Conservation (phyloP, 1,140 invertebrate species). For the Cydia pomonella region DNA sequence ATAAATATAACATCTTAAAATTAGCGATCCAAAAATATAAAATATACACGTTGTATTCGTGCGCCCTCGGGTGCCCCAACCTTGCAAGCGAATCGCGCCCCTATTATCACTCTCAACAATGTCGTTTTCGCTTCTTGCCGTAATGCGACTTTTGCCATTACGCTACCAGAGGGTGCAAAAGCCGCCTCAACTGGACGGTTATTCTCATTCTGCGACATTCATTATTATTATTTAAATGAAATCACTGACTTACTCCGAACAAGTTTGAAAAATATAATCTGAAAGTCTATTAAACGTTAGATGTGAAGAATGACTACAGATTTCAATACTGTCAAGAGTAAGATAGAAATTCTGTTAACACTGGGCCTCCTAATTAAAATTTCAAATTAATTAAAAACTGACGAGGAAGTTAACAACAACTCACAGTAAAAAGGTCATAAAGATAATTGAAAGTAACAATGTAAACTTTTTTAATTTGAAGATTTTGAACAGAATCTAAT, state of each 20-base stretch:
- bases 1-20: constrained; percentile 81
- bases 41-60: constrained; percentile 77
- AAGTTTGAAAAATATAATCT: constrained; percentile 40
- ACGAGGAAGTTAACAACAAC: constrained; percentile 4
- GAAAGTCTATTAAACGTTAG: constrained; percentile 42
- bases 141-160: constrained; percentile 62
- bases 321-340: constrained; percentile 38
- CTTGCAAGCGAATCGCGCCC: constrained; percentile 57
- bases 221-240: constrained; percentile 50
- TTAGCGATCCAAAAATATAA: constrained; percentile 81
- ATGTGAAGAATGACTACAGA: constrained; percentile 17
- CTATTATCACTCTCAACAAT: constrained; percentile 44
- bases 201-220: constrained; percentile 72
- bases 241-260: constrained; percentile 53
- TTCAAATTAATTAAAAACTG: constrained; percentile 8
- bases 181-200: constrained; percentile 78
- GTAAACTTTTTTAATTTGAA: background rate
- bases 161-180: constrained; percentile 73
- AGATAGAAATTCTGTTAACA: constrained; percentile 36
- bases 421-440: background rate
- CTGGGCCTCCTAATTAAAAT: constrained; percentile 41
- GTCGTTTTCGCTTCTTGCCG: constrained; percentile 52
- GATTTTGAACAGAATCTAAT: background rate
- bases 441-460: background rate
- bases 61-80: constrained; percentile 69